Percentiles rank a stretch among this genome's conserved stretches.
Evolutionary conservation across 2,113 vertebrate species (phyloP).

Genomic region (Benthochromis sp.): DNA sequence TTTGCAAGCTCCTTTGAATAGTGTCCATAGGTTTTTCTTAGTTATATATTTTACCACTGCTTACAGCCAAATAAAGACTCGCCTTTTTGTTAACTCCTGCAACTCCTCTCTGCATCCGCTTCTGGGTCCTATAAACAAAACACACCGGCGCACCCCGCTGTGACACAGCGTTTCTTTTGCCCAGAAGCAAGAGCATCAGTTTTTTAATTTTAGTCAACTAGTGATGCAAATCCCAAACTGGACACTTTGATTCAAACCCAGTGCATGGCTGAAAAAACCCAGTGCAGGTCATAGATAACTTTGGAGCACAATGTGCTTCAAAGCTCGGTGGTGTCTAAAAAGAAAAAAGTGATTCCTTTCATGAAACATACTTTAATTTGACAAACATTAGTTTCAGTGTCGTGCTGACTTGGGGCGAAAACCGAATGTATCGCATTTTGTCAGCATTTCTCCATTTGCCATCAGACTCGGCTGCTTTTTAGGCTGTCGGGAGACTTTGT

Average conservation of each 20-base stretch:
- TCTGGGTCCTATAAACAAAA: neutral
- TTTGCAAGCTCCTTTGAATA: neutral
- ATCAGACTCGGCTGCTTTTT: neutral
- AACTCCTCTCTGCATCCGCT: fast-evolving
- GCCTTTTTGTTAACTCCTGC: neutral
- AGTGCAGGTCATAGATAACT: neutral
- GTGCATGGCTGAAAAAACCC: neutral
- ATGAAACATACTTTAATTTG: neutral
- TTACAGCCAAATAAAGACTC: neutral
- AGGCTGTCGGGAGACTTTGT: neutral
- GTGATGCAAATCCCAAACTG: neutral
- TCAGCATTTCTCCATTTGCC: neutral
- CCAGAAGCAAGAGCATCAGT: neutral
- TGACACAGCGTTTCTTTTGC: neutral
- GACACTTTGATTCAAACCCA: neutral
- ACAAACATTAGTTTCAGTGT: neutral
- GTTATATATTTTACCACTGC: neutral
- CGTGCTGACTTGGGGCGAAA: neutral
- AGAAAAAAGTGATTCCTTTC: neutral
- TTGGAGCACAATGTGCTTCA: neutral
- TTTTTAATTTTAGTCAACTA: neutral
- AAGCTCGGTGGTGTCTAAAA: neutral
- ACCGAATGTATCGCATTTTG: neutral
- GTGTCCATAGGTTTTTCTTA: fast-evolving
- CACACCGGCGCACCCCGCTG: fast-evolving